Conservation (phyloP, 2,888 invertebrate genomes). For the Melinaea marsaeus region DNA sequence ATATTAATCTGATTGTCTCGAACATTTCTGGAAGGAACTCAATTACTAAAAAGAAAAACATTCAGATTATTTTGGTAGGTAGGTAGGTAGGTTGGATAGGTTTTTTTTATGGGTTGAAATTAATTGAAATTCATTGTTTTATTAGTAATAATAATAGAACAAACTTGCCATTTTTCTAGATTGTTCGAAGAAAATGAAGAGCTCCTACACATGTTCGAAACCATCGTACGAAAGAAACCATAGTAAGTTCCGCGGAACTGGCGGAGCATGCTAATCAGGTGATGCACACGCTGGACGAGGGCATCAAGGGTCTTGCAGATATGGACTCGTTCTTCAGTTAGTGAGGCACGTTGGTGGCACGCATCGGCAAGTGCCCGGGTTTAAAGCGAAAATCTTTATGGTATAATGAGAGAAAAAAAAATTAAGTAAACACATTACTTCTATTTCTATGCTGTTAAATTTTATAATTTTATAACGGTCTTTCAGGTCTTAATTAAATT, state of each 20-base stretch:
- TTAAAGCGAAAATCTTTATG: conserved; percentile 91
- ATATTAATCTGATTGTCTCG: too few species aligned
- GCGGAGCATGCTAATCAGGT: conserved; percentile 93
- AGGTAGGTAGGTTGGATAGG: too few species aligned
- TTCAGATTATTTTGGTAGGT: too few species aligned
- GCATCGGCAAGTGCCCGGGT: conserved; percentile 89
- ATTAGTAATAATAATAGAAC: too few species aligned
- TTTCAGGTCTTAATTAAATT: too few species aligned
- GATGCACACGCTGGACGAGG: conserved; percentile 92
- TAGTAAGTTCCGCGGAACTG: conserved; percentile 86
- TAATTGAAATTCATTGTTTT: too few species aligned
- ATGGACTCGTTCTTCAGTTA: conserved; percentile 88
- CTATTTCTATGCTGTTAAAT: too few species aligned
- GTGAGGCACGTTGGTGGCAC: conserved; percentile 88
- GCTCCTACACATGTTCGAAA: conserved; percentile 84
- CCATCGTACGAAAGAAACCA: conserved; percentile 85
- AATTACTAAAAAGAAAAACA: too few species aligned
- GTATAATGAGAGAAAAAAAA: conserved; percentile 57
- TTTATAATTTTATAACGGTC: too few species aligned
- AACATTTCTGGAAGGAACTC: too few species aligned
- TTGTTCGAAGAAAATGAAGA: conserved; percentile 91
- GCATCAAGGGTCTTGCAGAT: conserved; percentile 89
- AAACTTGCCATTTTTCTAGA: conserved; percentile 68
- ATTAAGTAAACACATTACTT: too few species aligned
- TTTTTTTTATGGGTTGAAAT: too few species aligned